phyloP scores from a whole-genome alignment of 2,113 vertebrate genomes.

The Vulpes lagopus region DNA sequence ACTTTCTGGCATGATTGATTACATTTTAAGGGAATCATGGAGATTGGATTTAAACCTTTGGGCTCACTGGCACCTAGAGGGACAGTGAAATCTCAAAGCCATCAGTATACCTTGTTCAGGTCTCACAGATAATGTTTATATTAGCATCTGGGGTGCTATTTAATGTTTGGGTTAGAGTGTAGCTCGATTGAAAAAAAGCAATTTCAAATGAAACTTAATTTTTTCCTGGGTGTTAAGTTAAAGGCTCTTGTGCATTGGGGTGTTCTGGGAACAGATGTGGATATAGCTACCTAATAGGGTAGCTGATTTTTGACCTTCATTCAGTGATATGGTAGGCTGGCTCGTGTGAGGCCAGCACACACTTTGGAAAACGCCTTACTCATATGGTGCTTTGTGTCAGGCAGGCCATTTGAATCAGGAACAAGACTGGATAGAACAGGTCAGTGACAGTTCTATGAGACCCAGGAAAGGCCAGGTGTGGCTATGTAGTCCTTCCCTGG shows the following conservation, averaged over 20 bases:
- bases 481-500: neutral
- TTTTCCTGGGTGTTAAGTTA: neutral
- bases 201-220: neutral
- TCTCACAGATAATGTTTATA: neutral
- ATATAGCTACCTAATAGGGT: neutral
- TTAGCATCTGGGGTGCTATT: neutral
- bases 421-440: neutral
- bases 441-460: neutral
- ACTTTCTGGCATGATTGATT: neutral
- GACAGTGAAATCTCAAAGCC: neutral
- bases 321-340: neutral
- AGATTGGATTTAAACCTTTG: neutral
- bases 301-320: neutral
- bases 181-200: constrained; percentile 5
- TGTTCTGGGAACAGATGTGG: neutral
- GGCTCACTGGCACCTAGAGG: neutral
- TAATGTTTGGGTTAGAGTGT: neutral
- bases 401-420: neutral
- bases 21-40: neutral
- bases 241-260: neutral
- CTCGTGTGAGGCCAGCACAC: neutral
- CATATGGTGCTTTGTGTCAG: neutral
- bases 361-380: neutral
- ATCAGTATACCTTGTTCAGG: neutral
- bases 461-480: neutral